Conservation (phyloP, 2,797 vertebrate genomes). For the Tenualosa thibaudeaui region DNA sequence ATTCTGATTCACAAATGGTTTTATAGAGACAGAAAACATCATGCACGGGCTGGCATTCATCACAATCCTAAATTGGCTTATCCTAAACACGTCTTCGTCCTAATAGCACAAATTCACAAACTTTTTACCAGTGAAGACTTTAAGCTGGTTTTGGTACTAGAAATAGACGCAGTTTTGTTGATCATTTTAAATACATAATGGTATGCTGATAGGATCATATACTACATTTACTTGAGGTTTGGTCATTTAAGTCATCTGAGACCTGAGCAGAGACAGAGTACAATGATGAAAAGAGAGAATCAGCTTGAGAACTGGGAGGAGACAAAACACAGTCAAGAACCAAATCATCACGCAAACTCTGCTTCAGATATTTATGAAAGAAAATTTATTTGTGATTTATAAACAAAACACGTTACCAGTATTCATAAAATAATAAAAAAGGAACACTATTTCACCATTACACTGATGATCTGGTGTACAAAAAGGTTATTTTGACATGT, state of each 20-base stretch:
- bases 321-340: not conserved
- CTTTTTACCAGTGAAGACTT: not conserved
- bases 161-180: no score
- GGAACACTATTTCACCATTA: conserved; percentile 90
- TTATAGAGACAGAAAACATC: not conserved
- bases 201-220: not conserved
- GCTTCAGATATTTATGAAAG: conserved; percentile 90
- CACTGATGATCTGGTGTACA: conserved; percentile 91
- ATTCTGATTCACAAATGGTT: not conserved
- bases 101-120: not conserved
- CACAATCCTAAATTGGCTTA: not conserved
- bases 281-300: not conserved
- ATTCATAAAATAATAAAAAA: conserved; percentile 75
- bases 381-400: conserved; percentile 97
- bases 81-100: not conserved
- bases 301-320: not conserved
- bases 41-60: not conserved
- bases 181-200: no score
- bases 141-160: not conserved
- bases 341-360: conserved; percentile 26
- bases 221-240: not conserved
- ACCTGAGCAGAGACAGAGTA: not conserved
- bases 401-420: conserved; percentile 88
- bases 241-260: not conserved
- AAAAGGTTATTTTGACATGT: conserved; percentile 84